Base-by-base conservation (phyloP, 2,888 invertebrate genomes). In the Tanypteryx hageni region DNA sequence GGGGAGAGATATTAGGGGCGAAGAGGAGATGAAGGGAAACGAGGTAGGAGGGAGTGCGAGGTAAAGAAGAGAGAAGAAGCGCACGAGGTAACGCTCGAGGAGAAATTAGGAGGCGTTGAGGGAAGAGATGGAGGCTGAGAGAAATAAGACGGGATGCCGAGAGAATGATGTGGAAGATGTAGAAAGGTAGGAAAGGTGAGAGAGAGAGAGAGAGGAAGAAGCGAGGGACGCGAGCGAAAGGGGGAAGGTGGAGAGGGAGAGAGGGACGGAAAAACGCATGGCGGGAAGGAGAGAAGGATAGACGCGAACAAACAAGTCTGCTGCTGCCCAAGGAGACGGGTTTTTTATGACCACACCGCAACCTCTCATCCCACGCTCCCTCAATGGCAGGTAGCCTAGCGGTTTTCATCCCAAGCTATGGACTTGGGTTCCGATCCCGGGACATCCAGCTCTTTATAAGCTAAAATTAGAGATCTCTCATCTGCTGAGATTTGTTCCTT, bases 321-420 rank as follows among this genome's bases (percentile, higher is more conserved):
- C 68, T 68, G 68, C 68, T 68, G 68, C 68, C 68, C 68, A 68
- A n/a, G 68, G 68, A 68, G 68, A 68, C 68, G 68, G 68, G 68
- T 68, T 68, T 68, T 68, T 68, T 68, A 68, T 68, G 68, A 68
- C 68, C 68, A n/a, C 68, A 44, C 44, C 44, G 44, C 44, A 44
- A 44, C 3, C 44, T 44, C 44, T 44, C 68, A 64, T 64, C 64
- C 64, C 64, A 64, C n/a, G 7, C 64, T 64, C 10, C n/a, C 64
- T 68, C 68, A 5, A 44, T 44, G 44, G 5, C 44, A 68, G 68
- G 68, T 68, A 68, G 68, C 68, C 68, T 68, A 68, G 68, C 7
- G n/a, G 64, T 7, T 64, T n/a, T 14, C 64, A 14, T 7, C 14
- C 16, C 64, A 14, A 64, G 64, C 18, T 64, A 14, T n/a, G 64